These are phyloP conservation scores for Ectemnius lituratus DNA, from an alignment of 2,888 invertebrate species.

Conservation along the genomic window DNA sequence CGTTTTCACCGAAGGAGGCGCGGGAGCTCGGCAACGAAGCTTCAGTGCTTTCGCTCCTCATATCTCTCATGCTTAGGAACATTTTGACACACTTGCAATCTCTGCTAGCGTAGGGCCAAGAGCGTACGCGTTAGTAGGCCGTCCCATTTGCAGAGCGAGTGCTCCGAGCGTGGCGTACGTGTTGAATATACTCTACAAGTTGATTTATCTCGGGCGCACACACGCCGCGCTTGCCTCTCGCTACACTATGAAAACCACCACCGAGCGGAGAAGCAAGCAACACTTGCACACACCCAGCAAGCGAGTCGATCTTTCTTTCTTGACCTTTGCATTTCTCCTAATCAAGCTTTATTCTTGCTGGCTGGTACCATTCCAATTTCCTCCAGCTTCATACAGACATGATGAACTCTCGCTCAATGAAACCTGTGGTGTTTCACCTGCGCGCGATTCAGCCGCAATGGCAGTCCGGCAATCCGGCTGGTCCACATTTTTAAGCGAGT, in stretches of 20 bases:
- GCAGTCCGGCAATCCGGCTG: slow-evolving; percentile 14
- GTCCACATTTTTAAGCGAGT: slow-evolving; percentile 37
- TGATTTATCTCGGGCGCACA: slow-evolving; percentile 19
- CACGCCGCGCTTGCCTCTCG: not conserved
- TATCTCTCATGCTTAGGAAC: too few relatives aligned
- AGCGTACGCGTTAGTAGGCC: not conserved
- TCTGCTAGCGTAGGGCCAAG: too few relatives aligned
- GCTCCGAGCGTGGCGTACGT: slow-evolving; percentile 23
- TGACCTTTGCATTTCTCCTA: slow-evolving; percentile 7
- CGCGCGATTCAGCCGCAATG: not conserved
- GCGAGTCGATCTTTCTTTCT: not conserved
- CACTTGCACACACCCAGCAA: not conserved
- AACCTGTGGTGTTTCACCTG: not conserved
- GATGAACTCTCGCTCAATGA: not conserved
- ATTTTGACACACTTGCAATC: too few relatives aligned
- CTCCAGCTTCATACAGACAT: not conserved
- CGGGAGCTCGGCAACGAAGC: too few relatives aligned
- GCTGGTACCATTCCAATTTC: not conserved
- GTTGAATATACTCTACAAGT: slow-evolving; percentile 49
- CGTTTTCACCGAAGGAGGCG: too few relatives aligned
- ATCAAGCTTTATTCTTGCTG: not conserved
- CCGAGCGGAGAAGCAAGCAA: not conserved
- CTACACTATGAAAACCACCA: not conserved
- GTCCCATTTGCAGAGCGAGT: too few relatives aligned
- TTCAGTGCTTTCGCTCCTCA: too few relatives aligned